Base-by-base conservation (phyloP, 2,113 vertebrate species). In the Elaphurus davidianus region DNA sequence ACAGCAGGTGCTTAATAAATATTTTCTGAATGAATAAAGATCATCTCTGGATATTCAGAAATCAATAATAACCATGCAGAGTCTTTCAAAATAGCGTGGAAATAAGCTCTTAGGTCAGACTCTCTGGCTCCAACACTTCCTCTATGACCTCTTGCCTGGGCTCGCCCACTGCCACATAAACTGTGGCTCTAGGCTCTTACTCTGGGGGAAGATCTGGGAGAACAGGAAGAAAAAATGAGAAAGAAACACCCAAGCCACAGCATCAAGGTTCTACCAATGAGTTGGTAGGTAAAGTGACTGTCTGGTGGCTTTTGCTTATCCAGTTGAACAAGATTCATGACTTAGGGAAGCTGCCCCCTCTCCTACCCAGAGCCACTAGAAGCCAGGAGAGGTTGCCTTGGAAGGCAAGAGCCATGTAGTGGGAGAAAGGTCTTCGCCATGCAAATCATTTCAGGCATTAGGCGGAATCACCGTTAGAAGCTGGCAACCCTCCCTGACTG, bases 401-500 rank as follows among this genome's bases (percentile, higher is more conserved):
- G 87, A 85, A 64, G 67, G 74, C 23, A 9, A 83, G 92, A 64
- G 71, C 30, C 79, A 43, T 0, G 0, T 8, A 15, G 40, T 1
- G 4, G 74, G 36, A 86, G 64, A 94, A 86, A 96, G 9, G 60
- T 62, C n/a, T 45, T 89, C 67, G 25, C 50, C 2, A 3, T 47
- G 76, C 33, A 82, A 50, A 91, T 78, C 2, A 1, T 87, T 12
- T 40, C 62, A 71, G 82, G 86, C 90, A 86, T 96, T 43, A 54
- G 50, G 81, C 0, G 1, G 94, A 45, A 95, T 96, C 97, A 36
- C 91, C 47, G 21, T 89, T 74, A 64, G 92, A 94, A 95, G 94
- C 94, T 97, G 93, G 94, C 94, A 97, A 50, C 10, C 40, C 86
- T 98, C 96, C 95, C 94, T 95, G 96, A 97, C 60, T 60, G 96